These are phyloP conservation scores for Erithacus rubecula DNA, from an alignment of 2,797 vertebrate genomes.

Conservation along the genomic window DNA sequence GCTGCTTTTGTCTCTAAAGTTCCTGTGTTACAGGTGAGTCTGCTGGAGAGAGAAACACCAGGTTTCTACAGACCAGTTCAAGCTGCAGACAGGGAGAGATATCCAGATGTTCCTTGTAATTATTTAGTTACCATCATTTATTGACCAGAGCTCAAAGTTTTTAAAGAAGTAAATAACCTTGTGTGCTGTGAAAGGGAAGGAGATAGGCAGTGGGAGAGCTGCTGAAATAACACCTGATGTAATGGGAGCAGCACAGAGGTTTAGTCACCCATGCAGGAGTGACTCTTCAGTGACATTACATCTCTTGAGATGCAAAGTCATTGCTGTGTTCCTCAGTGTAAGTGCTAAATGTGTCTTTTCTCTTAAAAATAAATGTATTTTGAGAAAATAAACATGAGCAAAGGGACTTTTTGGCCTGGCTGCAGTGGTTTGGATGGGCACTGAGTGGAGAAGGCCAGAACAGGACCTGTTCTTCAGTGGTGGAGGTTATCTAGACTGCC, in stretches of 20 bases:
- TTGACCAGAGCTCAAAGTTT: background rate
- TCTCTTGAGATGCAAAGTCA: background rate
- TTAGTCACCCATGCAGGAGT: background rate
- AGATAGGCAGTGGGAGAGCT: background rate
- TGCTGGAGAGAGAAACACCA: background rate
- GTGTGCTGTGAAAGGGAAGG: background rate
- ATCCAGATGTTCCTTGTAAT: background rate
- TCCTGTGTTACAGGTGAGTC: slow-evolving; percentile 15
- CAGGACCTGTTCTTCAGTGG: background rate
- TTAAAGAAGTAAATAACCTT: background rate
- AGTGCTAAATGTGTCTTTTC: background rate
- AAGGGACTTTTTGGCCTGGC: background rate
- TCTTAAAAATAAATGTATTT: background rate
- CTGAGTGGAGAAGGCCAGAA: background rate
- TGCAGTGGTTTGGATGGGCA: background rate
- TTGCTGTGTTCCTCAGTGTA: background rate
- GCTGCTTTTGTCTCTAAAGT: background rate
- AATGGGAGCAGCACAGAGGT: background rate
- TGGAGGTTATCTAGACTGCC: background rate
- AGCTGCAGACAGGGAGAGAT: background rate
- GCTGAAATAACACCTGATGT: background rate
- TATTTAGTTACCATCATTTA: background rate
- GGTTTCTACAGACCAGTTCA: background rate
- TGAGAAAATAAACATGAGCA: background rate
- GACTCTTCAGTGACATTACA: background rate